A percentile compares a stretch with the other conserved stretches of the same genome.
Evolutionary conservation across 1,140 invertebrate genomes (phyloP).

Genomic region (Mesaphorura yosii): DNA sequence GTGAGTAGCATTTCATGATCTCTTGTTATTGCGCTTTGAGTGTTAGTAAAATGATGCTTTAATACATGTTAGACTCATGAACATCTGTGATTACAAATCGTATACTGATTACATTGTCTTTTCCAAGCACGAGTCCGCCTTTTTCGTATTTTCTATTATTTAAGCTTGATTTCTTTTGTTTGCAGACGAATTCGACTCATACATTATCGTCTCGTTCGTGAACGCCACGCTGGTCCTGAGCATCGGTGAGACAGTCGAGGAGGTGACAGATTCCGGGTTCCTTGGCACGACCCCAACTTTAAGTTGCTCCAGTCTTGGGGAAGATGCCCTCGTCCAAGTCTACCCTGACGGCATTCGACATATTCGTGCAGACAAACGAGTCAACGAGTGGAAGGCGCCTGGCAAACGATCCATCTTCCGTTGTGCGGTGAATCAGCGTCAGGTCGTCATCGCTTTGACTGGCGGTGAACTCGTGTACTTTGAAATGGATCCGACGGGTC

Average conservation of each 20-base stretch:
- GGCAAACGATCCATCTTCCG: constrained; percentile 94
- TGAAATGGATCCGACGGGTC: constrained; percentile 96
- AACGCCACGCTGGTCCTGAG: constrained; percentile 98
- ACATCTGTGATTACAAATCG: constrained; percentile 20
- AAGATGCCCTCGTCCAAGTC: constrained; percentile 93
- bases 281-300: constrained; percentile 95
- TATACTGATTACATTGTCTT: constrained; percentile 20
- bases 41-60: constrained; percentile 19
- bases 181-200: constrained; percentile 96
- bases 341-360: constrained; percentile 98
- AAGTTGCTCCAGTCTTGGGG: constrained; percentile 90
- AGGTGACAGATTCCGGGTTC: constrained; percentile 99
- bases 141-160: neutral
- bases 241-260: constrained; percentile 99
- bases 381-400: constrained; percentile 98
- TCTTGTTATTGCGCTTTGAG: neutral
- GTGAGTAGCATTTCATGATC: constrained; percentile 48
- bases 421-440: constrained; percentile 96
- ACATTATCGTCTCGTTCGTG: constrained; percentile 99
- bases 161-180: constrained; percentile 36
- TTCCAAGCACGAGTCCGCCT: neutral
- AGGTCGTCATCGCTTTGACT: constrained; percentile 94
- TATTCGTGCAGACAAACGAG: constrained; percentile 90
- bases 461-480: constrained; percentile 98
- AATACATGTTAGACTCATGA: constrained; percentile 32